These are phyloP conservation scores for Acrocephalus arundinaceus DNA, from an alignment of 2,113 vertebrate species.

Conservation along the genomic window DNA sequence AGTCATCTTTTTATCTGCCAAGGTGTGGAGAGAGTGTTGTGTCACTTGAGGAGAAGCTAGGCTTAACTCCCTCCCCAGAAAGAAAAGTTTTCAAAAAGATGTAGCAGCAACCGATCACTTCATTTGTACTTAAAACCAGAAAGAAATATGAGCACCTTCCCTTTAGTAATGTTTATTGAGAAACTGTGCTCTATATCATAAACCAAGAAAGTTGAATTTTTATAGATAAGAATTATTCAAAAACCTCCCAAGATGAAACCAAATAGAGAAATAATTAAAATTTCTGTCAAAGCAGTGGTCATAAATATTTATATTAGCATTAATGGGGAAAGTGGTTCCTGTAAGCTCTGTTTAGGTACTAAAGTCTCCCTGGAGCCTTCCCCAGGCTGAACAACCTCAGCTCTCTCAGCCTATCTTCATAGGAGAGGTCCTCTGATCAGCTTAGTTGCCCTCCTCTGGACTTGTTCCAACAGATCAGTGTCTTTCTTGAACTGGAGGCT, in stretches of 20 bases:
- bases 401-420: background rate
- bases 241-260: background rate
- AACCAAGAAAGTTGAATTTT: background rate
- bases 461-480: background rate
- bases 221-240: background rate
- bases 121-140: background rate
- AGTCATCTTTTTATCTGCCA: background rate
- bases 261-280: background rate
- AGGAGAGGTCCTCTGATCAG: background rate
- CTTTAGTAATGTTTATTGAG: background rate
- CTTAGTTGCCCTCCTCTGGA: background rate
- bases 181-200: background rate
- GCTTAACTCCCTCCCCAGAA: background rate
- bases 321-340: background rate
- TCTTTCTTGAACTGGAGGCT: background rate
- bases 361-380: background rate
- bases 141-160: background rate
- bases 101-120: accelerated
- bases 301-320: background rate
- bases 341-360: background rate
- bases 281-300: background rate
- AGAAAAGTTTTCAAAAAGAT: background rate
- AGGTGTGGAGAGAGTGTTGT: background rate
- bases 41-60: background rate
- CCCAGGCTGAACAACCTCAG: background rate